Evolutionary conservation across 2,888 invertebrate genomes (phyloP), one percentile per base, ranked within the genome.

Genomic region (Hofmannophila pseudospretella): DNA sequence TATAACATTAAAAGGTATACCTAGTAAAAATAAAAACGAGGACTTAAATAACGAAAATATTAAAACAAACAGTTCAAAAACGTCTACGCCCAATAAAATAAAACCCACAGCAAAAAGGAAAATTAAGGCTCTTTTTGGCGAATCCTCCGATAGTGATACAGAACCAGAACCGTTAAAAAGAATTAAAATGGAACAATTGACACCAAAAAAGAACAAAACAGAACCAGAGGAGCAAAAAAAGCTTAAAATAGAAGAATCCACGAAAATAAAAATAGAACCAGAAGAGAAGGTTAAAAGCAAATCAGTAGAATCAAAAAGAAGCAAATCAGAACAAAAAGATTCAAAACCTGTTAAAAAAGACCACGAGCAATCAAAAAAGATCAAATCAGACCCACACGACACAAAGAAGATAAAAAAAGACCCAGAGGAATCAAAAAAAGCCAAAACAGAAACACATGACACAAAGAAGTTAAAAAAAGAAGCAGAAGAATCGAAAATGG

Each of bases 111-210:
- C 73, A 25, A 78, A 86, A 64, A 67, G 79, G 58, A 85, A 81
- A 75, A 71, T 88, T 10, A 74, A 87, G 65, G 86, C 72, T 34
- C 67, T 89, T 4, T 88, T 88, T 60, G 88, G 88, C 2, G 88
- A 88, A 42, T 85, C 87, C 4, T 84, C 85, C 1, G 87, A 81
- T 3, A 81, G 80, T 45, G 85, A 86, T 14, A 44, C 44, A 7
- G 78, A 80, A 44, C 28, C 37, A 22, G 51, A 53, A 38, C 44
- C 26, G 16, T 27, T 19, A 11, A 45, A 36, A 27, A 33, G 38
- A 16, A 26, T 27, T 5, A 36, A 38, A 31, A 32, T 19, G 29
- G 31, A 34, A 27, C 19, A 9, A 11, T 23, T 16, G 3, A 16
- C 16, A 5, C 16, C 23, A n/a, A 41, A 41, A 41, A 42, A 37